Conservation (phyloP, 2,797 vertebrate species). For the Hyperoplus lanceolatus region DNA sequence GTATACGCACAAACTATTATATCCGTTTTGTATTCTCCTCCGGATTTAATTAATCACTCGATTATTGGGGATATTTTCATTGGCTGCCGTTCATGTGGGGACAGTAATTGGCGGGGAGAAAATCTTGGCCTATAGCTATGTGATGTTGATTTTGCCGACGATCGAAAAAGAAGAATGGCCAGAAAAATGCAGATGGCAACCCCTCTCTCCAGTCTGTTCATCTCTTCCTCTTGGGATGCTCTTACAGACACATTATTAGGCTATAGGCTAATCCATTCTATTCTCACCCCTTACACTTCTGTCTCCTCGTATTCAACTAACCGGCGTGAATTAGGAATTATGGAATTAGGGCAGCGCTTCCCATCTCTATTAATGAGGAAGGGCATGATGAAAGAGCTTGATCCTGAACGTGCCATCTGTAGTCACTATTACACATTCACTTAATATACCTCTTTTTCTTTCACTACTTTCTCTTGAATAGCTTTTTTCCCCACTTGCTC, state of each 20-base stretch:
- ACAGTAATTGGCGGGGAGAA: slow-evolving; percentile 57
- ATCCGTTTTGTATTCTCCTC: slow-evolving; percentile 35
- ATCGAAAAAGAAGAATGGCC: slow-evolving; percentile 56
- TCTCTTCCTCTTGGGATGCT: slow-evolving; percentile 50
- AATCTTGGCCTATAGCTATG: slow-evolving; percentile 67
- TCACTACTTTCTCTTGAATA: slow-evolving; percentile 49
- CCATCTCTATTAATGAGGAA: slow-evolving; percentile 83
- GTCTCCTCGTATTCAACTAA: slow-evolving; percentile 77
- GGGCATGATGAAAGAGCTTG: slow-evolving; percentile 79
- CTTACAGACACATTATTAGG: slow-evolving; percentile 65
- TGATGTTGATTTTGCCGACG: slow-evolving; percentile 73
- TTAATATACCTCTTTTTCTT: slow-evolving; percentile 59
- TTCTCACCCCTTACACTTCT: slow-evolving; percentile 66
- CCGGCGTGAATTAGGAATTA: slow-evolving; percentile 83
- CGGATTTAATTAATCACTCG: slow-evolving; percentile 72
- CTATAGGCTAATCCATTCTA: slow-evolving; percentile 70
- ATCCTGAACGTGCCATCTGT: slow-evolving; percentile 81
- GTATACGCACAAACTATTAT: slow-evolving; percentile 14
- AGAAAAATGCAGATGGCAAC: slow-evolving; percentile 76
- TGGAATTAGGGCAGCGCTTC: slow-evolving; percentile 82
- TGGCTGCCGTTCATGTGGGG: slow-evolving; percentile 59
- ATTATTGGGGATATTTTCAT: slow-evolving; percentile 70
- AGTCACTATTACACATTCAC: slow-evolving; percentile 74
- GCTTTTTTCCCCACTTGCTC: slow-evolving; percentile 6
- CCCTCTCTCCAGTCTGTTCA: slow-evolving; percentile 37